Conservation (phyloP, 2,797 vertebrate species). For the Petrocephalus schoutedeni region DNA sequence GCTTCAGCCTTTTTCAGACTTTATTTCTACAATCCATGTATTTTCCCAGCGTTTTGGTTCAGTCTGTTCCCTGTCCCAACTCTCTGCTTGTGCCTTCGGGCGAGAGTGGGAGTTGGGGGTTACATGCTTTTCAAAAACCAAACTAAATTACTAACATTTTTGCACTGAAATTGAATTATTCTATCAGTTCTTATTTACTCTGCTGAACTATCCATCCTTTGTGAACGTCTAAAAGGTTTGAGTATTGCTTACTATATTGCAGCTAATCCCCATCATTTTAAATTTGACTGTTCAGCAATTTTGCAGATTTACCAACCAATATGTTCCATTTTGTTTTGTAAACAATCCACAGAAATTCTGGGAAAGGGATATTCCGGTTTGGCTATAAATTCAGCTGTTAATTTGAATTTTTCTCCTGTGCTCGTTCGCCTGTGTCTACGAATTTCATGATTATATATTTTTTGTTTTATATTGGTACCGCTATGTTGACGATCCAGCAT, state of each 20-base stretch:
- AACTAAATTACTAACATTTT: constrained; percentile 20
- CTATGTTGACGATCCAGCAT: background rate
- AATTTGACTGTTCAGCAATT: constrained; percentile 10
- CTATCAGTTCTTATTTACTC: constrained; percentile 18
- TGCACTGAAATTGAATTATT: constrained; percentile 21
- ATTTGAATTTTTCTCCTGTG: constrained; percentile 7
- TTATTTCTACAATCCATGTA: background rate
- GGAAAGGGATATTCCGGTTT: constrained; percentile 13
- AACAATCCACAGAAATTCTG: constrained; percentile 17
- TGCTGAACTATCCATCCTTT: constrained; percentile 6
- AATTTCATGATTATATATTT: background rate
- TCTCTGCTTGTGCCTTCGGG: constrained; percentile 1
- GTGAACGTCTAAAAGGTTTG: background rate
- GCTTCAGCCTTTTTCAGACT: background rate
- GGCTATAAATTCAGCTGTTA: constrained; percentile 17
- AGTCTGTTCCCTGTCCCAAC: background rate
- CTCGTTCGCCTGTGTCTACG: background rate
- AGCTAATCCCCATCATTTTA: constrained; percentile 10
- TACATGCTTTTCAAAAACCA: constrained; percentile 6
- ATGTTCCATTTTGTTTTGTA: constrained; percentile 15
- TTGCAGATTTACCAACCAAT: constrained; percentile 9
- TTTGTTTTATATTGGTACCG: background rate
- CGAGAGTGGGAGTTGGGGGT: background rate
- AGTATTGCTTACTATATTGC: constrained; percentile 9
- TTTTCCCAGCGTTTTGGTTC: background rate